phyloP scores from a whole-genome alignment of 2,113 vertebrate species.

The Burhinus oedicnemus region DNA sequence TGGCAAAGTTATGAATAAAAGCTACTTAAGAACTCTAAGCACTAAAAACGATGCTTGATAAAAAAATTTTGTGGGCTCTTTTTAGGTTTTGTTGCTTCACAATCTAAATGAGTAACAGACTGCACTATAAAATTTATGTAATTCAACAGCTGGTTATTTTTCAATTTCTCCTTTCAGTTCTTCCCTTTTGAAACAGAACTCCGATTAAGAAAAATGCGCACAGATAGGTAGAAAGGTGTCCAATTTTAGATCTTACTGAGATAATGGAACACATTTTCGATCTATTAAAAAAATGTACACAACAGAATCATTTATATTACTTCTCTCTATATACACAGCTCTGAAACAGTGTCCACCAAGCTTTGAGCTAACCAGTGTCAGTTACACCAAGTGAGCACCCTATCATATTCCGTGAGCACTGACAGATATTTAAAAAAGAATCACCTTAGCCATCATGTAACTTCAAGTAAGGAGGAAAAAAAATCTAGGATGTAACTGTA shows the following conservation, averaged over 20 bases:
- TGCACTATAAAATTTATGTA: not conserved
- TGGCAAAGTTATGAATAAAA: not conserved
- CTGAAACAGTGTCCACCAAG: not conserved
- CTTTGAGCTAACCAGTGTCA: not conserved
- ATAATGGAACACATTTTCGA: not conserved
- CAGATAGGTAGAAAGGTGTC: not conserved
- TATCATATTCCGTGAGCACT: not conserved
- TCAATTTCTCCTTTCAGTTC: not conserved
- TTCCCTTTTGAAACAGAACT: not conserved
- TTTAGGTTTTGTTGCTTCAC: not conserved
- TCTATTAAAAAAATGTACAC: not conserved
- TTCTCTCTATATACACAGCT: not conserved
- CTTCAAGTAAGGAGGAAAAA: not conserved
- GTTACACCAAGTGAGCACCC: not conserved
- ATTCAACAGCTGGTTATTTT: not conserved
- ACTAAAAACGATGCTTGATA: not conserved
- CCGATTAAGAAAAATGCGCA: not conserved
- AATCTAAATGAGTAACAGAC: not conserved
- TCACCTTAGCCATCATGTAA: not conserved
- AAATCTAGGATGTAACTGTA: not conserved
- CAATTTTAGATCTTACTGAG: not conserved
- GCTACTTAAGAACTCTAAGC: not conserved
- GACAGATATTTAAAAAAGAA: not conserved
- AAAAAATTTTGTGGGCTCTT: not conserved
- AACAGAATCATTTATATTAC: not conserved